Conservation (phyloP, 2,888 invertebrate genomes). For the Tetramorium bicarinatum region DNA sequence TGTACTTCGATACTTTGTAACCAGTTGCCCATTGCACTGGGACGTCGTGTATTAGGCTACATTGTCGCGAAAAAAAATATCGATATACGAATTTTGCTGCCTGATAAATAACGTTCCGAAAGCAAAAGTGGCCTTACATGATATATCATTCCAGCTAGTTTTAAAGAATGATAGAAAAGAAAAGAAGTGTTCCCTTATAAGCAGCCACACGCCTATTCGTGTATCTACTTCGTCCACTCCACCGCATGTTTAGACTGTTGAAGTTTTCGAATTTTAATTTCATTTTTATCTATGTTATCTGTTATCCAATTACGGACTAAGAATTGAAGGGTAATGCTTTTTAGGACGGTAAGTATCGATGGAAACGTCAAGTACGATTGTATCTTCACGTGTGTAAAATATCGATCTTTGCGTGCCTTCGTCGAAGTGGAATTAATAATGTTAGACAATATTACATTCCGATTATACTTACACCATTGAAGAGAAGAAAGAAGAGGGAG, state of each 20-base stretch:
- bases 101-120: slow-evolving; percentile 46
- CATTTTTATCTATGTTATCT: slow-evolving; percentile 83
- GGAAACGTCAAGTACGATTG: slow-evolving; percentile 47
- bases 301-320: slow-evolving; percentile 80
- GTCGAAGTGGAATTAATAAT: slow-evolving; percentile 30
- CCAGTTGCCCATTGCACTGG: neutral
- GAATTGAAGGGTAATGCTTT: slow-evolving; percentile 73
- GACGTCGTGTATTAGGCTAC: slow-evolving; percentile 7
- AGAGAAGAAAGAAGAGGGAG: neutral
- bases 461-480: slow-evolving; percentile 31
- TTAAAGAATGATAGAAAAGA: slow-evolving; percentile 65
- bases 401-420: slow-evolving; percentile 63
- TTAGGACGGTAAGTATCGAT: slow-evolving; percentile 67
- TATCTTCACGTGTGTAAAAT: slow-evolving; percentile 71
- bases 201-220: slow-evolving; percentile 72
- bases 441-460: slow-evolving; percentile 51
- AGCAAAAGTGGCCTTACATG: slow-evolving; percentile 68
- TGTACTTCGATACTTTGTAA: neutral
- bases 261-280: slow-evolving; percentile 85
- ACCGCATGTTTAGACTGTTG: slow-evolving; percentile 83
- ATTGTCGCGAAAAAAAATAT: slow-evolving; percentile 35
- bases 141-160: slow-evolving; percentile 72
- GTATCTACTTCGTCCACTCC: slow-evolving; percentile 71
- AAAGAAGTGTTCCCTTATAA: slow-evolving; percentile 73
- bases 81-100: slow-evolving; percentile 62